Evolutionary conservation across 2,113 vertebrate species (phyloP).

Genomic region (Phoenicopterus ruber): DNA sequence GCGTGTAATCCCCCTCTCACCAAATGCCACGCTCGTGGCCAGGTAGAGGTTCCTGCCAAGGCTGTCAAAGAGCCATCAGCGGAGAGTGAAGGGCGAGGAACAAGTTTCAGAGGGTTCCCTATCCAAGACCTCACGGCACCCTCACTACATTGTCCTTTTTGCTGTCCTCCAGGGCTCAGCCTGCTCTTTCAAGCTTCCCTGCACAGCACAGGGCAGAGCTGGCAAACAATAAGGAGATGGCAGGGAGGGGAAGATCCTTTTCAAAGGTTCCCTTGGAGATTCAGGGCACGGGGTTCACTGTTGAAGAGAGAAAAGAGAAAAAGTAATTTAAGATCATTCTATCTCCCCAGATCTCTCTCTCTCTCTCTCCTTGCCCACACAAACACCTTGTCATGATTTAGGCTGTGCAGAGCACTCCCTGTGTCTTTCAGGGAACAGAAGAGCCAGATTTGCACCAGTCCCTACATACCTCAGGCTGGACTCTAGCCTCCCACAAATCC

Average conservation of each 20-base stretch:
- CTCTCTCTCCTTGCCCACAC: background rate
- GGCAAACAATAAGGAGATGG: conserved; percentile 11
- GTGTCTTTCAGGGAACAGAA: background rate
- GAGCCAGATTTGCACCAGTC: background rate
- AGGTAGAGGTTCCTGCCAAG: background rate
- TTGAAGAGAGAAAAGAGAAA: conserved; percentile 34
- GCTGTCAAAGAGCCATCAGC: background rate
- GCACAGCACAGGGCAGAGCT: background rate
- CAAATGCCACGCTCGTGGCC: background rate
- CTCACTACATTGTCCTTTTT: background rate
- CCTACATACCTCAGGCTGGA: background rate
- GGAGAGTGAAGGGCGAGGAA: background rate
- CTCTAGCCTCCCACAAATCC: background rate
- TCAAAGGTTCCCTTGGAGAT: conserved; percentile 52
- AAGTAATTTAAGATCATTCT: conserved; percentile 36
- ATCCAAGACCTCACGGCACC: background rate
- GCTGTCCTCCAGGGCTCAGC: background rate
- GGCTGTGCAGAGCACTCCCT: background rate
- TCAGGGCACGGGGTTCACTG: conserved; percentile 53
- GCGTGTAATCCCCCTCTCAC: background rate
- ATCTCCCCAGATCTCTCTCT: background rate
- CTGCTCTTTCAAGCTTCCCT: conserved; percentile 1
- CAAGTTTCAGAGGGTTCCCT: background rate
- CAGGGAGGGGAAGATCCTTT: conserved; percentile 27
- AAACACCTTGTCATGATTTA: conserved; percentile 22